phyloP scores from a whole-genome alignment of 2,888 invertebrate species.

The Xestia ashworthii region DNA sequence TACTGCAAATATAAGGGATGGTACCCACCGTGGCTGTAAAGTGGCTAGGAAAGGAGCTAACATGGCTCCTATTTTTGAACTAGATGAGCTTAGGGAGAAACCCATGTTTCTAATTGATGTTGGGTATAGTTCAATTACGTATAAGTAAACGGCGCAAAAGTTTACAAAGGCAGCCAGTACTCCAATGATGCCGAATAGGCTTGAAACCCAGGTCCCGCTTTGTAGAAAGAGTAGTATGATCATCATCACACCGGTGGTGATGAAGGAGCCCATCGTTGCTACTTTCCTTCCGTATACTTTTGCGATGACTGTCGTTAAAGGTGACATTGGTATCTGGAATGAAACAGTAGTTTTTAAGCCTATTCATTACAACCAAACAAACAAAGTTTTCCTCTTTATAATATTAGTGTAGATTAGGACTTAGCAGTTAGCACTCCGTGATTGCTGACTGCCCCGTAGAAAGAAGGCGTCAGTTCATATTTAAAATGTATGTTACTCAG shows the following conservation, averaged over 20 bases:
- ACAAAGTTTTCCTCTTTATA: too few relatives aligned
- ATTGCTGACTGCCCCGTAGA: too few relatives aligned
- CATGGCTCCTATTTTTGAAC: conserved; percentile 77
- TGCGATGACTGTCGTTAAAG: conserved; percentile 69
- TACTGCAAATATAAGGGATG: conserved; percentile 75
- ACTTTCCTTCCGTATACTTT: conserved; percentile 72
- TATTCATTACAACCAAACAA: too few relatives aligned
- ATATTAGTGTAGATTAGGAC: too few relatives aligned
- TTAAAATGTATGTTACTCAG: background rate
- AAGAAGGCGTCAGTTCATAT: too few relatives aligned
- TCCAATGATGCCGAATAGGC: conserved; percentile 70
- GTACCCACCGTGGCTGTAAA: conserved; percentile 74
- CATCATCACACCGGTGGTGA: conserved; percentile 69
- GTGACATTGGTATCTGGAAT: conserved; percentile 74
- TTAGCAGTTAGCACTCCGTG: too few relatives aligned
- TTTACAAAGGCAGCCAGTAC: conserved; percentile 62
- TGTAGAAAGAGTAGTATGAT: conserved; percentile 69
- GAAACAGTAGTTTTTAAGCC: too few relatives aligned
- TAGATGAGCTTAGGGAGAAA: conserved; percentile 73
- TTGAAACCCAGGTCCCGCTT: conserved; percentile 68
- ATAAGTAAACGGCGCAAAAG: conserved; percentile 72
- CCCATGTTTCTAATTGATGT: conserved; percentile 81
- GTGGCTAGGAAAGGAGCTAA: conserved; percentile 78
- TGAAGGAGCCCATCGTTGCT: conserved; percentile 62
- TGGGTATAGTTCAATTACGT: conserved; percentile 78